Evolutionary conservation across 2,797 vertebrate genomes (phyloP), one percentile per base, ranked within the genome.

Genomic region (Sebastes diaconus): DNA sequence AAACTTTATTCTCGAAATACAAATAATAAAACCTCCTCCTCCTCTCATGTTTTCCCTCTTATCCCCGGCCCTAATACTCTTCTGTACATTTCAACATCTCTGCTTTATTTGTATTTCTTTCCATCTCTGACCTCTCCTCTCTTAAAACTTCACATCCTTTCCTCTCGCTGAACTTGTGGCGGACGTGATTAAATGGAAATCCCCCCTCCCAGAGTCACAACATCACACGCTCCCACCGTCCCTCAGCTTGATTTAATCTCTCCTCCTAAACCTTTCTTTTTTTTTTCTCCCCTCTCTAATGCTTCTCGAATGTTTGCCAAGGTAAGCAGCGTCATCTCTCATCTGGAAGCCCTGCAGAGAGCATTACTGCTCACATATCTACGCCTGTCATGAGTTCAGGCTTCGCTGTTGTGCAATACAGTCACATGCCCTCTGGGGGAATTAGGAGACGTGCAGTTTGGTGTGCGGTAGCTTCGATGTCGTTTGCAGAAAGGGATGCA

Each of bases 221-320:
- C 58, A 22, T 61, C 72, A 20, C 68, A 55, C 73, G 8, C 34
- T 52, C 42, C n/a, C 68, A 13, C 64, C 12, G 4, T 34, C 61
- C 32, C 25, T 68, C 70, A 8, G 68, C 77, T 87, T n/a, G 36
- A 77, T 90, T 90, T 91, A 89, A 89, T 90, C 85, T 80, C 67
- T 85, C 39, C 80, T 80, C 30, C 72, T 72, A 74, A 88, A 85
- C 89, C 87, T 83, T 39, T 39, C 36, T 39, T 13, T 13, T 39
- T 39, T 59, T 77, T 46, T 32, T 50, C 34, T 9, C 14, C 4
- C 3, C 60, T 36, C 27, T 29, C 27, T 84, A 82, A 88, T 85
- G 87, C 94, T 79, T 75, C 88, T 76, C 52, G 70, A 91, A 79
- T 18, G 83, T 81, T 84, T 81, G 89, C 89, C 85, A 92, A 90